Base-by-base conservation (phyloP, 2,888 invertebrate genomes). In the Gasteruption jaculator region DNA sequence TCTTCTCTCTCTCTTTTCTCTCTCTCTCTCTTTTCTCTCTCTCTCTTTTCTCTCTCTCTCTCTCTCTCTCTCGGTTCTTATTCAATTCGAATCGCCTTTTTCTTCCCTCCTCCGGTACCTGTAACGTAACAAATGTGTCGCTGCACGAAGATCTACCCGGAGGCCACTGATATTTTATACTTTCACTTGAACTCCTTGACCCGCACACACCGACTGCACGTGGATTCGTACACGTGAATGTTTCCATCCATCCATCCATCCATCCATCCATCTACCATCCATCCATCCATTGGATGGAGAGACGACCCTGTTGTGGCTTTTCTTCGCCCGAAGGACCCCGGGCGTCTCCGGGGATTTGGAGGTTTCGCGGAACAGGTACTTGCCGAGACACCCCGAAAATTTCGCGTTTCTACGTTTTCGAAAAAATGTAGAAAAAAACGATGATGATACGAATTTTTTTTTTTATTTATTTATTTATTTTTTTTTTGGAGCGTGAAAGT, bases 171-270 rank as follows among this genome's bases (percentile, higher is more conserved):
- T 65, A 65, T 65, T 65, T 64, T 58, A 63, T 65, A 65, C 65
- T 65, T 65, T 65, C 65, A 65, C 65, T 65, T 60, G 62, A 65
- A 65, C 65, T 63, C 65, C 65, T 65, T 65, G 65, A 65, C 65
- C 64, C 53, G 60, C 48, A 55, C 49, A 55, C 56, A 56, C n/a
- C 7, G n/a, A 51, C 49, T 45, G 51, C 49, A 51, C 46, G 48
- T 41, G 48, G 47, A 48, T 43, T 46, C 43, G n/a, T n/a, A n/a
- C n/a, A n/a, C n/a, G n/a, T n/a, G n/a, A n/a, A n/a, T n/a, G n/a
- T n/a, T n/a, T n/a, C n/a, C 27, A 27, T 5, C n/a, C 27, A n/a
- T 27, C 5, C 27, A 27, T 27, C 5, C 27, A 27, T 27, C 5
- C 27, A 27, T 27, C 5, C 27, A 27, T 27, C 5, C 27, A 27